Evolutionary conservation across 92 coral and sea anemone genomes (phyloP), one percentile per base, ranked within the genome.

Genomic region (Plumapathes pennacea): DNA sequence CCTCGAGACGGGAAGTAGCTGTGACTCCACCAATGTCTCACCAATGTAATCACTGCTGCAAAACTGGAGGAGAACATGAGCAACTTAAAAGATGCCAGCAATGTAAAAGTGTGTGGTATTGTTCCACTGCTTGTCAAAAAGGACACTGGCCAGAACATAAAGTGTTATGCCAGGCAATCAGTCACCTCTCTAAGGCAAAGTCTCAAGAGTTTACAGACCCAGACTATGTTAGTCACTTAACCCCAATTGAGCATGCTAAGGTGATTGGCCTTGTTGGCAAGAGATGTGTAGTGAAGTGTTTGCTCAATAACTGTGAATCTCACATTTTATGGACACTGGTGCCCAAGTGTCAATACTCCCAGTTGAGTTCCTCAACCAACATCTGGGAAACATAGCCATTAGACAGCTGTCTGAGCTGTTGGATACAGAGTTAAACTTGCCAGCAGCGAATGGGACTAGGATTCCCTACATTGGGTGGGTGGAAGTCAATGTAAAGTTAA

Each of bases 1-100:
- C 14, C 40, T 58, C 22, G 61, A 70, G 88, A 61, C 58, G 50
- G 62, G 60, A 60, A 74, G 78, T 81, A 81, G 72, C 71, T 73
- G 48, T 37, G 40, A 15, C 36, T 53, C 40, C 74, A 24, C 78
- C 25, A 30, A 57, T 31, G 74, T 74, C 78, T 76, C 82, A 38
- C 55, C 68, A 22, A 67, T 81, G 83, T 74, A 81, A 63, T 32
- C 10, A 48, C 63, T 67, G 82, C 32, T 58, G 64, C 50, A 36
- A 43, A 57, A n/a, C n/a, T n/a, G 39, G 53, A 57, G 72, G 62
- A 53, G 50, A 25, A 32, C 65, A 32, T 50, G 67, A 32, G 30
- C 71, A 38, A 20, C 21, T 29, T 51, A 57, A 27, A 32, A 21
- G 63, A 34, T 68, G 69, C 59, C 46, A 74, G 32, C 78, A 74